Evolutionary conservation across 2,113 vertebrate genomes (phyloP), one percentile per base, ranked within the genome.

Genomic region (Misgurnus anguillicaudatus): DNA sequence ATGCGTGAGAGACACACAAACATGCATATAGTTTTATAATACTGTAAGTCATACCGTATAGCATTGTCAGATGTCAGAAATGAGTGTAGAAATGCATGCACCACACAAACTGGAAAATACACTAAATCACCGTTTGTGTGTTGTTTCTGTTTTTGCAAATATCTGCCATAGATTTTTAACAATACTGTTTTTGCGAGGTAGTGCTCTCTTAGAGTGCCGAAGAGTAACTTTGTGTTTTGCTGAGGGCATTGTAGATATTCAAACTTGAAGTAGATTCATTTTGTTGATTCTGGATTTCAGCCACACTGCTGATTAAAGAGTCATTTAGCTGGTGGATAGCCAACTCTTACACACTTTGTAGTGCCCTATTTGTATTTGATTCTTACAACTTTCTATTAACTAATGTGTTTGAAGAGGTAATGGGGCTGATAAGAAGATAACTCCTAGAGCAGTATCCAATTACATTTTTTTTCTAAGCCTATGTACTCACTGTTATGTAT

Each of bases 231-330:
- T 57, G 63, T n/a, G 58, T 39, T 70, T 70, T 61, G 42, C 10
- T 3, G 67, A 79, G 45, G 55, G 60, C 69, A 63, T 19, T 79
- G 38, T 31, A 70, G 53, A 79, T 48, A 68, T 58, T 69, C 53
- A 78, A 24, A 24, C 47, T 62, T 41, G 38, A 57, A 48, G 57
- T 79, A 51, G 67, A 72, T 72, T 70, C 67, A 71, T 55, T 57
- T 51, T 62, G 77, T 69, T 70, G 58, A 63, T 36, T 61, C 41
- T 79, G 77, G 57, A 79, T 71, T 79, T 71, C 45, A 64, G 77
- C 67, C 77, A 63, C 39, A 71, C 48, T 61, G 13, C 41, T 71
- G 67, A 79, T 63, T 79, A 53, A 39, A 79, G 38, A 53, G 36
- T 73, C 53, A 42, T 19, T 45, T 60, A 16, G 57, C 39, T 61